Conservation (phyloP, 1,140 invertebrate species). For the Ips typographus region DNA sequence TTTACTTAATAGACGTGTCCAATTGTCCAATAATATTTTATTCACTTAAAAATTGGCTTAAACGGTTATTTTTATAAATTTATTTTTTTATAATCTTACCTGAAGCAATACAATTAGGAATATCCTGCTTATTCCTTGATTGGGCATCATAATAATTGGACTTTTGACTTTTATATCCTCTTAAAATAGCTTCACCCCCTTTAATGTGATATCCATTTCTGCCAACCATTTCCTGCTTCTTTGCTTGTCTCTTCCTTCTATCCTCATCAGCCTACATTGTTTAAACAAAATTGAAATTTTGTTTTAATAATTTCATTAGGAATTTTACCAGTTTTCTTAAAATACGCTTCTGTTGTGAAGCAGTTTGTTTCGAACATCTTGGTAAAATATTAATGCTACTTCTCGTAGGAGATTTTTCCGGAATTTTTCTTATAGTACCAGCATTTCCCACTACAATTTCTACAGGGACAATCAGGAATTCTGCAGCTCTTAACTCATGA, state of each 20-base stretch:
- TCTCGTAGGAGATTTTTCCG: constrained; percentile 19
- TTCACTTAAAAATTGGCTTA: too few species aligned
- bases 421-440: constrained; percentile 30
- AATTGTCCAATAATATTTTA: too few species aligned
- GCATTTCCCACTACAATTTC: constrained; percentile 46
- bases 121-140: constrained; percentile 40
- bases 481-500: constrained; percentile 29
- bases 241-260: constrained; percentile 31
- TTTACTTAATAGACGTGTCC: too few species aligned
- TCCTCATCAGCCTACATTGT: constrained; percentile 39
- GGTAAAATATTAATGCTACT: constrained; percentile 27
- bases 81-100: too few species aligned
- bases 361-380: constrained; percentile 22
- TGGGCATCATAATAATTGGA: constrained; percentile 36
- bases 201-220: constrained; percentile 37
- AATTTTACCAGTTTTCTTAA: constrained; percentile 39
- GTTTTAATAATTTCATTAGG: background rate
- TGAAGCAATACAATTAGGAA: constrained; percentile 42
- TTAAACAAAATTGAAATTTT: constrained; percentile 12
- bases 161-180: constrained; percentile 44
- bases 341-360: constrained; percentile 35
- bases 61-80: too few species aligned
- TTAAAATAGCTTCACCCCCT: constrained; percentile 38
- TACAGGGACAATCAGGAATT: constrained; percentile 44
- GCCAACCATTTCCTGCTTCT: constrained; percentile 36